These are phyloP conservation scores for Scaptomyza reducta DNA, from an alignment of 2,888 invertebrate genomes.

Conservation along the genomic window DNA sequence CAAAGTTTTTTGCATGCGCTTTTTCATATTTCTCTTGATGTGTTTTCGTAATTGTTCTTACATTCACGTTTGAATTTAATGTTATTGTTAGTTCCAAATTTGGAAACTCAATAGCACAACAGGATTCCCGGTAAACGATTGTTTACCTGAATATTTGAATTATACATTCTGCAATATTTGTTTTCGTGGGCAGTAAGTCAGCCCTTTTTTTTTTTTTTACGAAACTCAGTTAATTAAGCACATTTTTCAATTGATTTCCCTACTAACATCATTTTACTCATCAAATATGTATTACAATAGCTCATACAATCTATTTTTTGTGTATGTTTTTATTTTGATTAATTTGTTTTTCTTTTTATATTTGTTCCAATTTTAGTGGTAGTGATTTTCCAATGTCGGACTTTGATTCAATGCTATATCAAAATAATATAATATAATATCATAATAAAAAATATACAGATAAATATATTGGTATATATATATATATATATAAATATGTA, in stretches of 20 bases:
- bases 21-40: conserved; percentile 32
- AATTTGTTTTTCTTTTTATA: conserved; percentile 44
- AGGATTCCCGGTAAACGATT: neutral
- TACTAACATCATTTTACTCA: conserved; percentile 36
- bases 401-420: too few species aligned
- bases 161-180: neutral
- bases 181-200: neutral
- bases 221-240: neutral
- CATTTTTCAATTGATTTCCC: conserved; percentile 17
- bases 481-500: conserved; percentile 36
- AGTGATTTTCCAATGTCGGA: conserved; percentile 77
- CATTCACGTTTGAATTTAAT: conserved; percentile 26
- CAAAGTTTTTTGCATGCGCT: conserved; percentile 51
- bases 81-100: conserved; percentile 30
- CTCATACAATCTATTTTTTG: conserved; percentile 5
- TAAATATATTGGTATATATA: conserved; percentile 28
- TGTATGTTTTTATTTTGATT: conserved; percentile 39
- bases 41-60: conserved; percentile 49
- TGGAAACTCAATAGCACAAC: conserved; percentile 3
- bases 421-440: too few species aligned
- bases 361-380: conserved; percentile 62
- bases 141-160: neutral
- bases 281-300: conserved; percentile 7
- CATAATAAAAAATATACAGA: conserved; percentile 26
- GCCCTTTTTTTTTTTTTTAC: neutral